Evolutionary conservation across 92 coral and sea anemone species (phyloP).

Genomic region (Heteractis magnifica): DNA sequence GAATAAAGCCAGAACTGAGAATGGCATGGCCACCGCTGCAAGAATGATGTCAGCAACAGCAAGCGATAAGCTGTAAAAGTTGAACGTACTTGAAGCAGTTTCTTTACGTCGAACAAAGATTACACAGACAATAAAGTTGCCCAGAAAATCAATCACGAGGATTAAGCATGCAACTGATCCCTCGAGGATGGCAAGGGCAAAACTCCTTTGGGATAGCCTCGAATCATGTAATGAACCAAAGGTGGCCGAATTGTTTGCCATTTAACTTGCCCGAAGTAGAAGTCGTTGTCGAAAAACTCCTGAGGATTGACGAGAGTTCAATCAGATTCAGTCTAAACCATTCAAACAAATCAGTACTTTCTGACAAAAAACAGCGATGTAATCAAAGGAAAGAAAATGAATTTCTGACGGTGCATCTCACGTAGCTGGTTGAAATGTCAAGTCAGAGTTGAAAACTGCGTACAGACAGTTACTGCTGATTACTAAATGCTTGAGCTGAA

Average conservation of each 20-base stretch:
- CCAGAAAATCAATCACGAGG: neutral
- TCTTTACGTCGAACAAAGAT: conserved; percentile 12
- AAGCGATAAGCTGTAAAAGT: conserved; percentile 30
- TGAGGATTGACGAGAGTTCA: too few relatives aligned
- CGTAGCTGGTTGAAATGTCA: neutral
- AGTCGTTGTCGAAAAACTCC: neutral
- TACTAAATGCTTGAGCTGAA: too few relatives aligned
- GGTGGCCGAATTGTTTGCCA: neutral
- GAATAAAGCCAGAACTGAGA: conserved; percentile 20
- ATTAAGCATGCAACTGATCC: conserved; percentile 3
- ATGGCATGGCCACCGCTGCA: conserved; percentile 28
- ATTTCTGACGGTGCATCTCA: too few relatives aligned
- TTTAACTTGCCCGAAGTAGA: neutral
- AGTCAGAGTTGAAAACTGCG: too few relatives aligned
- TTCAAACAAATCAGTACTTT: too few relatives aligned
- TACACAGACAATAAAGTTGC: conserved; percentile 19
- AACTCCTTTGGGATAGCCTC: conserved; percentile 6
- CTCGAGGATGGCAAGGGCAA: conserved; percentile 11
- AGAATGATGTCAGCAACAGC: conserved; percentile 35
- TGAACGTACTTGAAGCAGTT: neutral
- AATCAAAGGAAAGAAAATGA: too few relatives aligned
- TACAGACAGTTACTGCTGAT: too few relatives aligned
- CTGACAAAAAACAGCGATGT: too few relatives aligned
- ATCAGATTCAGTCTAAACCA: too few relatives aligned
- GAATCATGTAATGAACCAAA: neutral